phyloP scores from a whole-genome alignment of 2,113 vertebrate species.

The Heptranchias perlo region DNA sequence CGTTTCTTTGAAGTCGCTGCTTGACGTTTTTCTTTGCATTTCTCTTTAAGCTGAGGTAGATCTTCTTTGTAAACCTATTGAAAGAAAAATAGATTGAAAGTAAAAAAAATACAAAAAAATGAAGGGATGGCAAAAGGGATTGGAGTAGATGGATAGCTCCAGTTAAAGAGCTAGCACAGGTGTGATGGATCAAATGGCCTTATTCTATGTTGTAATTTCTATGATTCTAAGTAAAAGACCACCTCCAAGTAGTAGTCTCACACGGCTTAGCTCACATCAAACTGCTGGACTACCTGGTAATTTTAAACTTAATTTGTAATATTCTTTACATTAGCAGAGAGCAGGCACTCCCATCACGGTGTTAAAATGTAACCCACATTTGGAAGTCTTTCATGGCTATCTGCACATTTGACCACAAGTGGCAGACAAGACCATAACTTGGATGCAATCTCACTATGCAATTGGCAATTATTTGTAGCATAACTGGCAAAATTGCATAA shows the following conservation, averaged over 20 bases:
- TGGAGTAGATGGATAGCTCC: neutral
- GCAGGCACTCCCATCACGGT: neutral
- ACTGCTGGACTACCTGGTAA: neutral
- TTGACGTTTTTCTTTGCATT: constrained; percentile 89
- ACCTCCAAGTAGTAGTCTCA: neutral
- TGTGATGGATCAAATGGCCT: neutral
- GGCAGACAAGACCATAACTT: neutral
- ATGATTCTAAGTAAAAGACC: neutral
- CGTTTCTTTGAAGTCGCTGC: constrained; percentile 80
- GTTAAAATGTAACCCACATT: neutral
- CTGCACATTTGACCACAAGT: neutral
- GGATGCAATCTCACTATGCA: neutral
- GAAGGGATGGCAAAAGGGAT: neutral
- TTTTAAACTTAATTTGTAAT: neutral
- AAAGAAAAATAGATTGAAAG: constrained; percentile 35
- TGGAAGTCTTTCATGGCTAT: neutral
- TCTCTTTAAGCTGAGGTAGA: constrained; percentile 99
- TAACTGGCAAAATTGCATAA: neutral
- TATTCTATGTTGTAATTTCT: neutral
- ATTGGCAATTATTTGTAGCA: neutral
- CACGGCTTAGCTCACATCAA: neutral
- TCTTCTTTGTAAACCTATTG: constrained; percentile 98
- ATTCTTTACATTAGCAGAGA: neutral
- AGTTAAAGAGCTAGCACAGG: neutral
- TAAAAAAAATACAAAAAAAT: neutral